These are phyloP conservation scores for Aphelinus certus DNA, from an alignment of 1,140 invertebrate species.

Conservation along the genomic window DNA sequence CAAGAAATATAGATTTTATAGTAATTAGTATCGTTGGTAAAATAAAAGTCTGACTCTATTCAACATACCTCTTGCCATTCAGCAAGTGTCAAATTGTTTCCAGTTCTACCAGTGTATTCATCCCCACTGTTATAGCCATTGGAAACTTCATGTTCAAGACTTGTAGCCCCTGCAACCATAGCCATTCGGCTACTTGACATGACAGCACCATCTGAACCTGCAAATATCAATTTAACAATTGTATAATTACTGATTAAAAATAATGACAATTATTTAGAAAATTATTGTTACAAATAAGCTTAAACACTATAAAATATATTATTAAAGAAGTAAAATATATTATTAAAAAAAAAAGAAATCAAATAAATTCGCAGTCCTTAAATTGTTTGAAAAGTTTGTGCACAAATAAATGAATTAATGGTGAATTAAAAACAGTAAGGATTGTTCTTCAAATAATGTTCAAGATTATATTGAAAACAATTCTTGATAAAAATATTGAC, in stretches of 20 bases:
- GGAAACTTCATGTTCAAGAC: constrained; percentile 54
- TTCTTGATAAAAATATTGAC: not conserved
- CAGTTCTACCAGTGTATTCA: constrained; percentile 73
- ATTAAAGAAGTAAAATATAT: not conserved
- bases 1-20: constrained; percentile 14
- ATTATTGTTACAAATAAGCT: not conserved
- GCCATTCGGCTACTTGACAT: constrained; percentile 54
- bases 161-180: constrained; percentile 51
- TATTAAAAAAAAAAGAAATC: too few relatives aligned
- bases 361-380: too few relatives aligned
- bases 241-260: constrained; percentile 14
- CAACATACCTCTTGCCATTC: constrained; percentile 70
- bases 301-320: not conserved
- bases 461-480: too few relatives aligned
- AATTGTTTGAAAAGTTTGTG: too few relatives aligned
- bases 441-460: not conserved
- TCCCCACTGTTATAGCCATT: constrained; percentile 81
- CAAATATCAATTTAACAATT: not conserved
- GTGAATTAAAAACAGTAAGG: constrained; percentile 17
- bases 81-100: constrained; percentile 66
- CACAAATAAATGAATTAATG: not conserved
- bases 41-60: constrained; percentile 11
- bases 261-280: not conserved
- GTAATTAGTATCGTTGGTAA: not conserved
- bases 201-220: constrained; percentile 52